Percentiles rank a stretch among this genome's conserved stretches.
These are phyloP conservation scores for Drosophila borborema DNA, from an alignment of 2,888 invertebrate genomes.

Conservation along the genomic window DNA sequence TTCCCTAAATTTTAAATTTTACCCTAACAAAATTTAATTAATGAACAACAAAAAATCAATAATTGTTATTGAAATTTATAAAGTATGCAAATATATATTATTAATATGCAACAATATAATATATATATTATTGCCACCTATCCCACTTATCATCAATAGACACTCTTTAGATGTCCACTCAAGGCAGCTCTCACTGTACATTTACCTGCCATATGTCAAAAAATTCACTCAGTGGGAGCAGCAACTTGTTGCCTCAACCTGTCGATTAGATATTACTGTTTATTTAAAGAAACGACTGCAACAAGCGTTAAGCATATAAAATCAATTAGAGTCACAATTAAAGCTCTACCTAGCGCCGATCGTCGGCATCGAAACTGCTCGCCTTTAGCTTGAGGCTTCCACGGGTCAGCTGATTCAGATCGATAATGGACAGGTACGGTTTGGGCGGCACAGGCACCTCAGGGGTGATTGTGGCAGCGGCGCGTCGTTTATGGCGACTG, in stretches of 20 bases:
- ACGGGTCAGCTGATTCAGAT: conserved; percentile 89
- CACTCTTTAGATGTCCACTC: background rate
- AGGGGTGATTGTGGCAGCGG: conserved; percentile 41
- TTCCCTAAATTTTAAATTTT: no score
- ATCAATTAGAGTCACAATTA: conserved; percentile 38
- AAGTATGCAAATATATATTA: background rate
- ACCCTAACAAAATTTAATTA: no score
- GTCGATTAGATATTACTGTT: conserved; percentile 49
- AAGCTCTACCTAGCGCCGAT: conserved; percentile 53
- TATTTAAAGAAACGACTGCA: conserved; percentile 47
- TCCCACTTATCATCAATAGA: background rate
- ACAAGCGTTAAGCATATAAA: conserved; percentile 57
- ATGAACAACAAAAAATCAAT: no score
- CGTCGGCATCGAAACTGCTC: conserved; percentile 65
- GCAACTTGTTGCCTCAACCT: conserved; percentile 52
- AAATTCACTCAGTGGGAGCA: conserved; percentile 27
- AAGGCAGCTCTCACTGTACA: conserved; percentile 5
- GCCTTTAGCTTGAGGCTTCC: conserved; percentile 86
- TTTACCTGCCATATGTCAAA: conserved; percentile 34
- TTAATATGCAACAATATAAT: background rate
- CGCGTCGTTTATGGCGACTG: conserved; percentile 39
- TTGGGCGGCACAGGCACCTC: conserved; percentile 85
- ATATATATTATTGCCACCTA: background rate
- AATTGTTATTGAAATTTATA: no score
- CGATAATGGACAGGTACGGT: conserved; percentile 90